These are phyloP conservation scores for Microdon myrmicae DNA, from an alignment of 2,888 invertebrate species.

Conservation along the genomic window DNA sequence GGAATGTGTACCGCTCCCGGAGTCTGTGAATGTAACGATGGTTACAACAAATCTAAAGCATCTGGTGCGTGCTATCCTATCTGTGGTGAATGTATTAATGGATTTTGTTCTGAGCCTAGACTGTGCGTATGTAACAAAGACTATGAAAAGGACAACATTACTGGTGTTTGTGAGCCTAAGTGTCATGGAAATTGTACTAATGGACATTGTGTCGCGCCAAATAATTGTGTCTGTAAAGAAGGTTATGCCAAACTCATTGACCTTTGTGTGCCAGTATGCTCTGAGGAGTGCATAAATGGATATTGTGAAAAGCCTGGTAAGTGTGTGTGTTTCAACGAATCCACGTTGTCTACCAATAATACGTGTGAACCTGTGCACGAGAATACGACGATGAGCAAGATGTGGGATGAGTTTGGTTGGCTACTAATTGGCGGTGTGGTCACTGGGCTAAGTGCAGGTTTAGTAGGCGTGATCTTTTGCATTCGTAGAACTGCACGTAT, in stretches of 20 bases:
- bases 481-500: too few species aligned
- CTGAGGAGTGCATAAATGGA: slow-evolving; percentile 51
- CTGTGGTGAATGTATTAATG: slow-evolving; percentile 38
- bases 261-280: neutral
- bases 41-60: slow-evolving; percentile 59
- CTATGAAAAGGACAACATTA: slow-evolving; percentile 45
- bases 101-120: slow-evolving; percentile 29
- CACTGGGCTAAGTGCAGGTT: too few species aligned
- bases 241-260: slow-evolving; percentile 50
- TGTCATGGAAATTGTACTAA: slow-evolving; percentile 61
- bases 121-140: slow-evolving; percentile 53
- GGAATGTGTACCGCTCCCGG: slow-evolving; percentile 71
- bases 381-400: too few species aligned
- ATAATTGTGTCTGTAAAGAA: slow-evolving; percentile 57
- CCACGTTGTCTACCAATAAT: too few species aligned
- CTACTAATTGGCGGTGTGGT: too few species aligned
- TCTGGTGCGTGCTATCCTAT: slow-evolving; percentile 47
- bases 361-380: too few species aligned
- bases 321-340: too few species aligned
- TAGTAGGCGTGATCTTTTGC: too few species aligned
- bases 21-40: slow-evolving; percentile 69
- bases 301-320: slow-evolving; percentile 54
- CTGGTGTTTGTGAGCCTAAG: slow-evolving; percentile 56
- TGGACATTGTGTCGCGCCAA: slow-evolving; percentile 64
- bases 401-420: too few species aligned